Percentiles rank a stretch among this genome's conserved stretches.
These are phyloP conservation scores for Acromyrmex charruanus DNA, from an alignment of 1,140 invertebrate species.

Conservation along the genomic window DNA sequence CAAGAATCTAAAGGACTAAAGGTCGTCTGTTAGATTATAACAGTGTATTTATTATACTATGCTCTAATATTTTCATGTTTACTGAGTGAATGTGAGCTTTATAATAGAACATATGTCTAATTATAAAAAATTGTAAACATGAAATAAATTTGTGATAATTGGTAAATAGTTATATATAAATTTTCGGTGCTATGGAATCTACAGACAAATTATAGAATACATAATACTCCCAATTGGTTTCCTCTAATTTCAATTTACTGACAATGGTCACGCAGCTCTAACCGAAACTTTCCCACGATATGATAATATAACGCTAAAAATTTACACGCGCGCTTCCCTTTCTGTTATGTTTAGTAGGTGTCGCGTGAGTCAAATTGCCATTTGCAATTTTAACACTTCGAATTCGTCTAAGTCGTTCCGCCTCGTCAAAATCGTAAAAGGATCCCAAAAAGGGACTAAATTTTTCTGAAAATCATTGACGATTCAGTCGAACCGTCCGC, in stretches of 20 bases:
- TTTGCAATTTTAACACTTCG: slow-evolving; percentile 27
- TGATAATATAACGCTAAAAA: slow-evolving; percentile 12
- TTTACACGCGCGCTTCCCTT: background rate
- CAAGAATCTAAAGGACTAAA: slow-evolving; percentile 6
- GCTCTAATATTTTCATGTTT: background rate
- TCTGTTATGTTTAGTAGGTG: slow-evolving; percentile 2
- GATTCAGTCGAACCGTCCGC: background rate
- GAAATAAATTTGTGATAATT: background rate
- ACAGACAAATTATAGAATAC: slow-evolving; percentile 12
- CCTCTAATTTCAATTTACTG: slow-evolving; percentile 23
- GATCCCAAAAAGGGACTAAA: background rate
- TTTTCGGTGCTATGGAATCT: background rate
- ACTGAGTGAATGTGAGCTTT: background rate
- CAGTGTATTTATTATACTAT: background rate
- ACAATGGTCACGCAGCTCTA: slow-evolving; percentile 15
- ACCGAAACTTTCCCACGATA: slow-evolving; percentile 25
- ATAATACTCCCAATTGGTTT: slow-evolving; percentile 9
- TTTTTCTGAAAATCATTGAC: background rate
- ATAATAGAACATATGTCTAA: background rate
- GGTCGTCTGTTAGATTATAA: background rate
- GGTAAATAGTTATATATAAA: background rate
- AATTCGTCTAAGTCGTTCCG: background rate
- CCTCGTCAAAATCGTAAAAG: slow-evolving; percentile 14
- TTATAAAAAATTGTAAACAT: background rate
- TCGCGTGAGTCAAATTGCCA: slow-evolving; percentile 18